phyloP scores from a whole-genome alignment of 2,888 invertebrate genomes.

The Apotomis betuletana region DNA sequence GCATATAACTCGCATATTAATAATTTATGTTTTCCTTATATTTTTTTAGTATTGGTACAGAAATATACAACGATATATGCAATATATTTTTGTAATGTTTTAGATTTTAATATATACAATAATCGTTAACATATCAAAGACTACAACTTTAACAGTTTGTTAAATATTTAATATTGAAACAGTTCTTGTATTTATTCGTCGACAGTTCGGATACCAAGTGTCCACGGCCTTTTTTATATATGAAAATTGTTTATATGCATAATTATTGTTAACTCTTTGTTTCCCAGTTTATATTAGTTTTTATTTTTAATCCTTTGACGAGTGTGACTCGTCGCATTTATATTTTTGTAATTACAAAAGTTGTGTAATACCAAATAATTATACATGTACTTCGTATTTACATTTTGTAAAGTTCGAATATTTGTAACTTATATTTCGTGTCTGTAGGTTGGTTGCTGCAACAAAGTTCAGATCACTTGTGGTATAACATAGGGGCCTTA shows the following conservation, averaged over 20 bases:
- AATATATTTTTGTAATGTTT: slow-evolving; percentile 75
- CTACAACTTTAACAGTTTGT: slow-evolving; percentile 52
- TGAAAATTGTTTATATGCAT: slow-evolving; percentile 64
- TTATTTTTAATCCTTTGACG: slow-evolving; percentile 63
- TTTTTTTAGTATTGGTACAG: slow-evolving; percentile 64
- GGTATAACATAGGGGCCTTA: slow-evolving; percentile 77
- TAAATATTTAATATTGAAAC: slow-evolving; percentile 62
- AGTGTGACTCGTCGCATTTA: slow-evolving; percentile 74
- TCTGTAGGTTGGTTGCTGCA: slow-evolving; percentile 65
- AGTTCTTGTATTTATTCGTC: slow-evolving; percentile 60
- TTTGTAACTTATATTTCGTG: slow-evolving; percentile 62
- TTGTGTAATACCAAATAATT: slow-evolving; percentile 81
- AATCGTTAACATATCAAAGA: slow-evolving; percentile 73
- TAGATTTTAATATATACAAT: slow-evolving; percentile 60
- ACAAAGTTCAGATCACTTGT: slow-evolving; percentile 61
- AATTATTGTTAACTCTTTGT: slow-evolving; percentile 62
- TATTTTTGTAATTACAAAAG: slow-evolving; percentile 65
- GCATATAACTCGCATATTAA: slow-evolving; percentile 45
- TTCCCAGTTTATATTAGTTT: slow-evolving; percentile 63
- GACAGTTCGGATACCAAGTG: slow-evolving; percentile 71
- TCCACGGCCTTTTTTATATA: slow-evolving; percentile 60
- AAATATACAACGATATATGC: slow-evolving; percentile 76
- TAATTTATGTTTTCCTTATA: slow-evolving; percentile 51
- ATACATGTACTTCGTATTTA: slow-evolving; percentile 71
- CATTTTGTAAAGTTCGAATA: slow-evolving; percentile 72